These are phyloP conservation scores for Ethmia dodecea DNA, from an alignment of 2,888 invertebrate genomes.

Conservation along the genomic window DNA sequence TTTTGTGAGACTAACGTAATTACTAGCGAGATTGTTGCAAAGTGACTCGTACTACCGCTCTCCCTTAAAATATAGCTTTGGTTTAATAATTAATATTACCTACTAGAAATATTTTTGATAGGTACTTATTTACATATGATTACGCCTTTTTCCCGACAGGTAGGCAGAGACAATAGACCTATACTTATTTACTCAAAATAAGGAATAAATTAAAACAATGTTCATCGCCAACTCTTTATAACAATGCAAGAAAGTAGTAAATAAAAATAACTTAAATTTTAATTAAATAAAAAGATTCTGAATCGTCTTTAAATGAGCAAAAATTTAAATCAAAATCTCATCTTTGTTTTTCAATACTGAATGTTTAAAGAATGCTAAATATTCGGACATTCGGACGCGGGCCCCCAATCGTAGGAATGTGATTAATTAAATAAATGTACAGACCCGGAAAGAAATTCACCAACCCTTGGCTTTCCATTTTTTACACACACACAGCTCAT, in stretches of 20 bases:
- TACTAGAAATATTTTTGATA: no score
- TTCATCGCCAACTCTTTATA: no score
- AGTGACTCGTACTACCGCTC: slow-evolving; percentile 72
- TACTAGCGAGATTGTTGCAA: slow-evolving; percentile 66
- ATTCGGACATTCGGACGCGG: slow-evolving; percentile 64
- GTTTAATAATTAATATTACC: not conserved
- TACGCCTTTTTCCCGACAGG: no score
- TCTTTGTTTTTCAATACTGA: slow-evolving; percentile 10
- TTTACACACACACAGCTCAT: slow-evolving; percentile 63
- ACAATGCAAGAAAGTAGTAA: no score
- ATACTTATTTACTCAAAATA: no score
- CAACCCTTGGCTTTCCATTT: slow-evolving; percentile 63
- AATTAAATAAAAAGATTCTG: no score
- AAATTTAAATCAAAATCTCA: slow-evolving; percentile 12
- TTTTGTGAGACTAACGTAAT: slow-evolving; percentile 67
- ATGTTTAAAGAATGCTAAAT: slow-evolving; percentile 46
- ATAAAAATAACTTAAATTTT: no score
- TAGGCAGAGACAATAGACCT: no score
- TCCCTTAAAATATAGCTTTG: no score
- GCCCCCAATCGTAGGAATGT: slow-evolving; percentile 69
- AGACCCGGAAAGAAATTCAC: slow-evolving; percentile 63
- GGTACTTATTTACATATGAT: no score
- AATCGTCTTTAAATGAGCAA: no score
- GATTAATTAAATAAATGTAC: slow-evolving; percentile 75
- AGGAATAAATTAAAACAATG: no score